A percentile compares a stretch with the other conserved stretches of the same genome.
Conservation (phyloP, 2,888 invertebrate species). For the Diploptera punctata region DNA sequence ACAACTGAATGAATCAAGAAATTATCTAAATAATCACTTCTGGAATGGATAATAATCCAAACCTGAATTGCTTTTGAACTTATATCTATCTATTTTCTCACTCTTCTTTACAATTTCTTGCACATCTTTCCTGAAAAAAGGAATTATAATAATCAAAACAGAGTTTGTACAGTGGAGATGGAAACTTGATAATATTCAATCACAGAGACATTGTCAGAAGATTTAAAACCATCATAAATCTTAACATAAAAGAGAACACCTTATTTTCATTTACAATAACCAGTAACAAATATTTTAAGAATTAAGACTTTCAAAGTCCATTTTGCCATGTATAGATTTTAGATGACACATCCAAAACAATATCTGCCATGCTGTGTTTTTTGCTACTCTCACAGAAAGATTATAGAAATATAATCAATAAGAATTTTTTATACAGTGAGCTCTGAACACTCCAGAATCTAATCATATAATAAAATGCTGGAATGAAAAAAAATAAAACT, state of each 20-base stretch:
- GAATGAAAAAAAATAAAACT: too few relatives aligned
- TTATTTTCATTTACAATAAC: not conserved
- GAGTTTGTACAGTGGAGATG: too few relatives aligned
- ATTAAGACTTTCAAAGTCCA: not conserved
- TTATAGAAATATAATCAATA: too few relatives aligned
- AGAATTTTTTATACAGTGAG: too few relatives aligned
- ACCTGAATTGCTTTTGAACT: constrained; percentile 76
- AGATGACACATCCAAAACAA: too few relatives aligned
- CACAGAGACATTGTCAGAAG: not conserved
- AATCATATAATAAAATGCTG: too few relatives aligned
- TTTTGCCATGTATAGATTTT: too few relatives aligned
- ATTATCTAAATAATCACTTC: too few relatives aligned
- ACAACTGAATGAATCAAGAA: too few relatives aligned
- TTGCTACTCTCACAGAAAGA: too few relatives aligned
- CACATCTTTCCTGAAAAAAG: constrained; percentile 61
- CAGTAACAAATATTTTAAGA: not conserved
- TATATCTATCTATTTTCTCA: constrained; percentile 51
- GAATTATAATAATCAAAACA: not conserved
- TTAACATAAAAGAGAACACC: not conserved
- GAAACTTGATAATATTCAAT: not conserved
- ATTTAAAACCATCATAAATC: constrained; percentile 6
- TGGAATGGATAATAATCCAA: constrained; percentile 86
- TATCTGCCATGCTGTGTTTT: too few relatives aligned
- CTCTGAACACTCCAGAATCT: too few relatives aligned
- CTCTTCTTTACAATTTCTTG: constrained; percentile 59